Evolutionary conservation across 2,888 invertebrate genomes (phyloP), one percentile per base, ranked within the genome.

Genomic region (Dasysyrphus albostriatus): DNA sequence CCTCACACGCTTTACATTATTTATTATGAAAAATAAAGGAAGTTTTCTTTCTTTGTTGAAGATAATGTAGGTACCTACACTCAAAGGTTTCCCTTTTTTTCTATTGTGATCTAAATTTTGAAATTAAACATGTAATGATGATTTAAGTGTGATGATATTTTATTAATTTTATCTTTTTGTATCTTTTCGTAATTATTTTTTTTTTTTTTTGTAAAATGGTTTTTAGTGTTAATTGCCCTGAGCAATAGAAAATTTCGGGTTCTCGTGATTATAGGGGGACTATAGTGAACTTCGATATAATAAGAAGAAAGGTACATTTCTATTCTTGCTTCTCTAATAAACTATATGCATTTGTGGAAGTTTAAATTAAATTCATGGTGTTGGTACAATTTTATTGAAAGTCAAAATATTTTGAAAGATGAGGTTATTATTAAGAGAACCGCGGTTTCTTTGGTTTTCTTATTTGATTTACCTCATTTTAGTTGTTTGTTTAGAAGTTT

Each of bases 81-180:
- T 24, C 24, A 24, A 10, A 4, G 29, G 54, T 5, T 32, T 56
- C 14, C 12, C 42, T 63, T 42, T 42, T 61, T 24, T 59, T 37
- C 19, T 58, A 56, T 61, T 78, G 42, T 47, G n/a, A 63, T 51
- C 6, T 19, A 37, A 70, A 74, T 49, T 80, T 47, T 19, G 63
- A 81, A 75, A 73, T 81, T 73, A 39, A 69, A 76, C 76, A 59
- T 61, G 59, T 77, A 77, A 85, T 81, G 76, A 77, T 77, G 84
- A 77, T 85, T 81, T 54, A 61, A 81, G 81, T 85, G 84, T 73
- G 73, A 85, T 72, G 81, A 76, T 81, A 85, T 85, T 80, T 77
- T 81, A 85, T 81, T 85, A 73, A 51, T 76, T 80, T 59, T 54
- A 32, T 58, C 37, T 42, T 39, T 24, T 72, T 58, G 47, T 82